A percentile compares a stretch with the other conserved stretches of the same genome.
phyloP scores from a whole-genome alignment of 2,888 invertebrate genomes.

The Protophormia terraenovae region DNA sequence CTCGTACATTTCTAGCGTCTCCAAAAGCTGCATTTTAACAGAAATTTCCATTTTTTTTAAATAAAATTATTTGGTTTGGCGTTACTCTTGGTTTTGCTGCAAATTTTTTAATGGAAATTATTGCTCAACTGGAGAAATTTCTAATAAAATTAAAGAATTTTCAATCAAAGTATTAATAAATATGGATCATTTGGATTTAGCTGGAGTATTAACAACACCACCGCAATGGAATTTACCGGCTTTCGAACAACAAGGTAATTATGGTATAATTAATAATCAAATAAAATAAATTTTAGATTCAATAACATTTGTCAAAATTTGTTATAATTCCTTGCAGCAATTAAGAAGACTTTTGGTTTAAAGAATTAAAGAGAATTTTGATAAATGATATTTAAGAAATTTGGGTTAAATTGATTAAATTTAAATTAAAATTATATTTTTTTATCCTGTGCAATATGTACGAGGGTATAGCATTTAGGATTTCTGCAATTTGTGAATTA shows the following conservation, averaged over 20 bases:
- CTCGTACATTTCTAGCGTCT: not conserved
- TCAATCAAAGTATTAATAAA: not conserved
- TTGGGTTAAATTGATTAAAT: too few species aligned
- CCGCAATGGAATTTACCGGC: constrained; percentile 77
- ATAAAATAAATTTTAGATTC: not conserved
- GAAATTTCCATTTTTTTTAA: not conserved
- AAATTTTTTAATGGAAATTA: constrained; percentile 33
- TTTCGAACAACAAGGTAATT: constrained; percentile 81
- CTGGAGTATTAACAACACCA: constrained; percentile 75
- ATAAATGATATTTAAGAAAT: too few species aligned
- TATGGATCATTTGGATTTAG: constrained; percentile 80
- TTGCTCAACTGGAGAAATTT: not conserved
- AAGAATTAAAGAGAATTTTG: too few species aligned
- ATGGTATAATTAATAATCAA: constrained; percentile 45
- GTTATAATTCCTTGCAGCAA: too few species aligned
- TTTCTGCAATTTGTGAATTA: too few species aligned
- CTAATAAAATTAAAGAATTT: not conserved
- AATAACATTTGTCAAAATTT: too few species aligned
- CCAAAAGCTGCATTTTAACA: not conserved
- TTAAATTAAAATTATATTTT: too few species aligned
- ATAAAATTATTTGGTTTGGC: not conserved
- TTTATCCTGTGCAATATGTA: too few species aligned
- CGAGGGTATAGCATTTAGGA: too few species aligned
- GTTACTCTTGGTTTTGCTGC: not conserved
- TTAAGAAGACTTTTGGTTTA: too few species aligned